Conservation (phyloP, 2,888 invertebrate genomes). For the Tethea ocularis region DNA sequence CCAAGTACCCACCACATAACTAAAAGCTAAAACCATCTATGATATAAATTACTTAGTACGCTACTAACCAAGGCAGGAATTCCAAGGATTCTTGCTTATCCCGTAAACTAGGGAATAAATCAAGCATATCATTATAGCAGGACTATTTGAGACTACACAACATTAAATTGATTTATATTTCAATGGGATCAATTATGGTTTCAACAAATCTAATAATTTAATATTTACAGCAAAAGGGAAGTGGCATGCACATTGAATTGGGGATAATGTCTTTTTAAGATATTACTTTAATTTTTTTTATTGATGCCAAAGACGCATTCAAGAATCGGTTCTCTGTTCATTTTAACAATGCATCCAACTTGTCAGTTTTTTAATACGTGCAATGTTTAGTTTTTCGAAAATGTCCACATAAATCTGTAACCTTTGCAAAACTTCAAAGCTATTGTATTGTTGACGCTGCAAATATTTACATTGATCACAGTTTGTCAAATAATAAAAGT, state of each 20-base stretch:
- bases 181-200: conserved; percentile 10
- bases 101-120: conserved; percentile 88
- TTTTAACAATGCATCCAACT: conserved; percentile 1
- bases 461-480: conserved; percentile 48
- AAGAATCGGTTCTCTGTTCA: not conserved
- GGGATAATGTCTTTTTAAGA: not conserved
- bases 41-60: conserved; percentile 67
- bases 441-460: conserved; percentile 31
- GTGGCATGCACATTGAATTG: conserved; percentile 3
- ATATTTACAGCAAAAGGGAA: not conserved
- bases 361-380: conserved; percentile 20
- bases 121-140: conserved; percentile 71
- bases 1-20: conserved; percentile 38
- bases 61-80: conserved; percentile 92
- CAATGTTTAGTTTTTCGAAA: conserved; percentile 24
- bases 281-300: too few relatives aligned
- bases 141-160: conserved; percentile 33
- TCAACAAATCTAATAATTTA: conserved; percentile 5
- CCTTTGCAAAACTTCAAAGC: conserved; percentile 24
- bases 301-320: not conserved
- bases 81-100: conserved; percentile 91
- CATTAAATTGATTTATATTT: conserved; percentile 5
- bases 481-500: conserved; percentile 68
- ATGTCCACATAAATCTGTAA: conserved; percentile 46
- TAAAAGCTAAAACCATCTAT: conserved; percentile 48